Percentiles rank a stretch among this genome's conserved stretches.
Evolutionary conservation across 2,888 invertebrate genomes (phyloP).

Genomic region (Escarpia spicata): DNA sequence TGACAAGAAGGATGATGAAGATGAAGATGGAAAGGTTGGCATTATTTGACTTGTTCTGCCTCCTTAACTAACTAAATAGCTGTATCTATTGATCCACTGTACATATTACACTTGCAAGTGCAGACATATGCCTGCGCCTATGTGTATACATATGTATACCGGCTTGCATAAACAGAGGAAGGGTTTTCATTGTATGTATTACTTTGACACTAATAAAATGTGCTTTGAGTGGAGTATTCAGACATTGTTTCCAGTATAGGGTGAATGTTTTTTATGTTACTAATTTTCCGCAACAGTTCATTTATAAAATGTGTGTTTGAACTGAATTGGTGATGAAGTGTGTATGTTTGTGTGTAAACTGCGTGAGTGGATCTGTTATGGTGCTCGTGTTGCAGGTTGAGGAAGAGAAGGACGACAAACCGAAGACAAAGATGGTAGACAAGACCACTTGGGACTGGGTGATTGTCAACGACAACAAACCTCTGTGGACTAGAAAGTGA

Average conservation of each 20-base stretch:
- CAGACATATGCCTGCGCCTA: neutral
- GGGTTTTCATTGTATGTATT: neutral
- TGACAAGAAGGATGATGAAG: constrained; percentile 77
- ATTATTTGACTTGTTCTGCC: neutral
- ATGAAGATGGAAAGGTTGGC: constrained; percentile 38
- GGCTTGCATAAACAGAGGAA: neutral
- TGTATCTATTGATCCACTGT: neutral
- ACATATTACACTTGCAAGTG: neutral
- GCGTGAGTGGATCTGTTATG: constrained; percentile 72
- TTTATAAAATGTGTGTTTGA: neutral
- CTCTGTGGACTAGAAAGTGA: constrained; percentile 96
- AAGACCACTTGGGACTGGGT: constrained; percentile 99
- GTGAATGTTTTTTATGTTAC: neutral
- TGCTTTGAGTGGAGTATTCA: neutral
- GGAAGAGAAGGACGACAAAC: constrained; percentile 57
- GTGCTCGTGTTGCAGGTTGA: constrained; percentile 30
- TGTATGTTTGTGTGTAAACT: neutral
- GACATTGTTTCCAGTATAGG: neutral
- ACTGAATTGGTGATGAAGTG: neutral
- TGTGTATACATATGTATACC: neutral
- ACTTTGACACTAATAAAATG: neutral
- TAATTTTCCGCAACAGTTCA: neutral
- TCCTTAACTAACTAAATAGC: neutral
- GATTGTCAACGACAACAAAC: constrained; percentile 94
- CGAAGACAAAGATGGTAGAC: constrained; percentile 85